Percentiles rank a stretch among this genome's conserved stretches.
Conservation (phyloP, 1,140 invertebrate species). For the Aphis craccivora region DNA sequence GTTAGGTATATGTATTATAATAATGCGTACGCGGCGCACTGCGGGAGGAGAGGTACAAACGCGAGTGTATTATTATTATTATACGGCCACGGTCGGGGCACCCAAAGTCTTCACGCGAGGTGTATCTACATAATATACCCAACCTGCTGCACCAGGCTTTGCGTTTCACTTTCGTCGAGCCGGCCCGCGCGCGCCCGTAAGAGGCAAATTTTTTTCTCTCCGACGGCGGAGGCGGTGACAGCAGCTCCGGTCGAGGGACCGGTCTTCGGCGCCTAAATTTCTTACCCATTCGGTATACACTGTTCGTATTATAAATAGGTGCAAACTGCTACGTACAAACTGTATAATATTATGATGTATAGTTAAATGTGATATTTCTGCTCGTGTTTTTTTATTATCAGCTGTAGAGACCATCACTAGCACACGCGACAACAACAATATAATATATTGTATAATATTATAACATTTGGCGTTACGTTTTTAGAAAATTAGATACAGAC, state of each 20-base stretch:
- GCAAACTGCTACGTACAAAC: not conserved
- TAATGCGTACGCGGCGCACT: not conserved
- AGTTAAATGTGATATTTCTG: not conserved
- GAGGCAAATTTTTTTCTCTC: slow-evolving; percentile 30
- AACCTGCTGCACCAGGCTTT: not conserved
- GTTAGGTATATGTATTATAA: slow-evolving; percentile 16
- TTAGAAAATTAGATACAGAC: not conserved
- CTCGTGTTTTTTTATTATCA: not conserved
- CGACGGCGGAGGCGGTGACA: not conserved
- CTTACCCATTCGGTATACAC: not conserved
- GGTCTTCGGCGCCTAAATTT: slow-evolving; percentile 48
- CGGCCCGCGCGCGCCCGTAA: not conserved
- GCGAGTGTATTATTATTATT: slow-evolving; percentile 13
- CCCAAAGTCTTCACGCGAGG: not conserved
- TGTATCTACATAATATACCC: not conserved
- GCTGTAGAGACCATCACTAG: not conserved
- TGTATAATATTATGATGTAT: not conserved
- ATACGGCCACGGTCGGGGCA: not conserved
- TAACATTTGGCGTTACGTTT: not conserved
- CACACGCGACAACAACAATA: not conserved
- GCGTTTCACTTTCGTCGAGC: slow-evolving; percentile 46
- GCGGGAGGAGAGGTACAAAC: not conserved
- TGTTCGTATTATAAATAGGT: not conserved
- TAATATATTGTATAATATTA: not conserved
- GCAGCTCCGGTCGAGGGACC: not conserved